Base-by-base conservation (phyloP, 2,113 vertebrate genomes). In the Caranx melampygus region DNA sequence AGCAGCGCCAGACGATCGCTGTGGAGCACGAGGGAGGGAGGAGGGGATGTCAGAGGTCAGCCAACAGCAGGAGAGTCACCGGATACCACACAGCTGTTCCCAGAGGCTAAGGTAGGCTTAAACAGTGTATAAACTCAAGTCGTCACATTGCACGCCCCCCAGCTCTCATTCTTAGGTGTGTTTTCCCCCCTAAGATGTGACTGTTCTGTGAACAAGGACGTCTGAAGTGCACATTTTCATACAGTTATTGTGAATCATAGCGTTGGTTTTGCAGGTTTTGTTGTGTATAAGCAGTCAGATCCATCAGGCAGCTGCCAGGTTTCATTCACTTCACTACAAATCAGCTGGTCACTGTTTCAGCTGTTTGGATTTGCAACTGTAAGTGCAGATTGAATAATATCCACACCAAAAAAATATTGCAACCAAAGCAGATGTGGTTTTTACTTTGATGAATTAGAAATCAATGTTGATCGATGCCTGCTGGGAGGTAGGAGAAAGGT, bases 1-100 rank as follows among this genome's bases (percentile, higher is more conserved):
- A 99, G 96, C 94, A 99, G 92, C 5, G 98, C 98, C 92, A 99
- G 91, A n/a, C 98, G 96, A 89, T 99, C 98, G 57, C 98, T 99
- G 94, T 0, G 62, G 70, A 79, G 72, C 0, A 13, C 3, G 58
- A 20, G 6, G 14, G 20, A 55, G 0, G 54, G 8, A 14, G 52
- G 66, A 34, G 54, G 21, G 35, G 0, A 21, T 54, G 84, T 79
- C 82, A 89, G 62, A 84, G 90, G 82, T 89, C 81, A 88, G 65
- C 52, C 70, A 67, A 84, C 78, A 86, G 76, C 83, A 69, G 75
- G 37, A 74, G 60, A 55, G 87, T 86, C 86, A 92, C 84, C 21
- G 37, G 85, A 92, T 81, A 78, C 82, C 49, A 70, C 69, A 62
- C 90, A 91, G 88, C 90, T 91, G 91, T 78, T 84, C 51, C 83